Percentiles rank a stretch among this genome's conserved stretches.
Evolutionary conservation across 1,140 invertebrate genomes (phyloP).

Genomic region (Bombus huntii): DNA sequence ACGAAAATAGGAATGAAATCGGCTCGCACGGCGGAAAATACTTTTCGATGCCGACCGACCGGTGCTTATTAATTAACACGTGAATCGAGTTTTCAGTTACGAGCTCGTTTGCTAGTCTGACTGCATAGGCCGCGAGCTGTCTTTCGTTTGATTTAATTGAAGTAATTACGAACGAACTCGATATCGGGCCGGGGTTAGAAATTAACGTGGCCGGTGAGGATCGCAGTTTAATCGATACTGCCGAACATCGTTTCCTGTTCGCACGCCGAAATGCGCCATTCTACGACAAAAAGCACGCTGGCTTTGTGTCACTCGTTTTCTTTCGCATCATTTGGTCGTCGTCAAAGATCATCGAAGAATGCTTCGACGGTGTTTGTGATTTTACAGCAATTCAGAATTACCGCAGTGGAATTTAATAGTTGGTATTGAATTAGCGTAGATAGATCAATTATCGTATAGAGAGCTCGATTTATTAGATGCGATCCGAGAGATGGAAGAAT

Average conservation of each 20-base stretch:
- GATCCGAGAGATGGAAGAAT: no score
- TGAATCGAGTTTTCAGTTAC: conserved; percentile 48
- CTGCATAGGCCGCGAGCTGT: conserved; percentile 3
- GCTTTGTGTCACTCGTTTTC: neutral
- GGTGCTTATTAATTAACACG: conserved; percentile 44
- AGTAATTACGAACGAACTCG: conserved; percentile 53
- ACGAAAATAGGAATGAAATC: conserved; percentile 8
- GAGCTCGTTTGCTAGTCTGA: conserved; percentile 30
- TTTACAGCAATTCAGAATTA: no score
- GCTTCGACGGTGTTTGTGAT: no score
- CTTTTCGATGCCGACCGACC: neutral
- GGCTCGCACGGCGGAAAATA: conserved; percentile 13
- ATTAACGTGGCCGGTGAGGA: conserved; percentile 33
- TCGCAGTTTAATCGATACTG: conserved; percentile 38
- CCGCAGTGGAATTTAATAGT: no score
- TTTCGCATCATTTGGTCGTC: neutral
- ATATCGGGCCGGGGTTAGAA: conserved; percentile 35
- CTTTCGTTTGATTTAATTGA: conserved; percentile 53
- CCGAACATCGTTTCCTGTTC: conserved; percentile 3
- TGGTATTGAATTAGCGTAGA: no score
- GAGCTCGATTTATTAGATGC: no score
- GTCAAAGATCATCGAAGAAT: no score
- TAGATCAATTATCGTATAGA: no score
- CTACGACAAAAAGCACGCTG: neutral
- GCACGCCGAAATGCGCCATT: neutral